Base-by-base conservation (phyloP, 2,113 vertebrate species). In the Phycodurus eques region DNA sequence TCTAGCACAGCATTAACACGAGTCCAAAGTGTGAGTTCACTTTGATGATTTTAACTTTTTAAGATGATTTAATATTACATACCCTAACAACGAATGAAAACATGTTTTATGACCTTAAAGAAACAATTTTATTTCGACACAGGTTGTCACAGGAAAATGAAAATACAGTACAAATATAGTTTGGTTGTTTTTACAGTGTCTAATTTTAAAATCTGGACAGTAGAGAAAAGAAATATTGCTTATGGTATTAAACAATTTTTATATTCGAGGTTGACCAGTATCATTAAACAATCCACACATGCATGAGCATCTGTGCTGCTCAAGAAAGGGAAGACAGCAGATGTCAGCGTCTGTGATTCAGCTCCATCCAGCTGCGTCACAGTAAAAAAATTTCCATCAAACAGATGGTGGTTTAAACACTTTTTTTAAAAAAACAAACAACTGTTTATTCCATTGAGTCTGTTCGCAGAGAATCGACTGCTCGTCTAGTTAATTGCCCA, bases 321-420 rank as follows among this genome's bases (percentile, higher is more conserved):
- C 66, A 68, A 78, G 71, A 77, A 81, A 76, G 67, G 80, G 76
- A 76, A 83, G 86, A 84, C 75, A 73, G 76, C 80, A 64, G 44
- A 72, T 71, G 74, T 81, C 70, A 77, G 69, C 80, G 67, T 20
- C 53, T 8, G 72, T 82, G 77, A 80, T 73, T 80, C 80, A 82
- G 66, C 76, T 64, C 77, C 68, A 46, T 80, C 76, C 84, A 80
- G 81, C 85, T 86, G 85, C 74, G 80, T 83, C 77, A 72, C 76
- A 76, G 80, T 71, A 76, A 87, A 80, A 80, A 65, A 62, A 73
- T 68, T 70, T 66, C 47, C 74, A 67, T 73, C 68, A 82, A 85
- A 73, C 81, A 87, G 68, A 87, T 76, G 83, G 73, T 11, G 2
- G 44, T 71, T 67, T 78, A 85, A 46, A 47, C 10, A 31, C 13